These are phyloP conservation scores for Picathartes gymnocephalus DNA, from an alignment of 2,113 vertebrate genomes.

Conservation along the genomic window DNA sequence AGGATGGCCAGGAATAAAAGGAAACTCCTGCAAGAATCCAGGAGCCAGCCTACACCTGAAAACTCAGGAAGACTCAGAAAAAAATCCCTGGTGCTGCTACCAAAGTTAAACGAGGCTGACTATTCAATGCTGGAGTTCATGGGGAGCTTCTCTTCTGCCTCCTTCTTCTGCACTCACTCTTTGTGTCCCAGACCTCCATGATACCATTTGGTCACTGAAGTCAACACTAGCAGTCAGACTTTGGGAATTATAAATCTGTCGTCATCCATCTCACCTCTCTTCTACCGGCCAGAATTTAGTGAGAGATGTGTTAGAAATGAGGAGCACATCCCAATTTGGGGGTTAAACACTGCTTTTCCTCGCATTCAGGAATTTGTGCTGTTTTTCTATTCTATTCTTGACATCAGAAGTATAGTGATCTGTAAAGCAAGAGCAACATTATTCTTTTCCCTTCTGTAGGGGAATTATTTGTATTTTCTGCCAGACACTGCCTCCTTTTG, in stretches of 20 bases:
- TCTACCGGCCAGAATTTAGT: not conserved
- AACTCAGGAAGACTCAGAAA: not conserved
- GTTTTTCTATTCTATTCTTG: not conserved
- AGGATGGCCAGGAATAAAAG: conserved; percentile 7
- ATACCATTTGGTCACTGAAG: not conserved
- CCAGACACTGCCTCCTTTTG: conserved; percentile 22
- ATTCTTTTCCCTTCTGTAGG: not conserved
- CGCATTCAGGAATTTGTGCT: not conserved
- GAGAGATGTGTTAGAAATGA: not conserved
- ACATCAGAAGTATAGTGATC: not conserved
- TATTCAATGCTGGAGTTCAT: not conserved
- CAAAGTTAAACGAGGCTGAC: not conserved
- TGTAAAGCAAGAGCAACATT: not conserved
- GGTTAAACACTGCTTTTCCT: not conserved
- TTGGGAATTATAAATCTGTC: not conserved
- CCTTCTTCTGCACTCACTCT: not conserved
- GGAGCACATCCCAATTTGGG: not conserved
- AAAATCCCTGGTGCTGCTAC: not conserved
- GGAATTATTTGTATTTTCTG: not conserved
- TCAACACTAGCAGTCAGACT: not conserved
- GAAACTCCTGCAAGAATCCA: not conserved
- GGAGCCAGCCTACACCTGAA: not conserved
- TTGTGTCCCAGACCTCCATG: not conserved
- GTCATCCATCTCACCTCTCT: not conserved
- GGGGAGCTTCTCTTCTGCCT: not conserved